These are phyloP conservation scores for Megalops cyprinoides DNA, from an alignment of 2,797 vertebrate genomes.

Conservation along the genomic window DNA sequence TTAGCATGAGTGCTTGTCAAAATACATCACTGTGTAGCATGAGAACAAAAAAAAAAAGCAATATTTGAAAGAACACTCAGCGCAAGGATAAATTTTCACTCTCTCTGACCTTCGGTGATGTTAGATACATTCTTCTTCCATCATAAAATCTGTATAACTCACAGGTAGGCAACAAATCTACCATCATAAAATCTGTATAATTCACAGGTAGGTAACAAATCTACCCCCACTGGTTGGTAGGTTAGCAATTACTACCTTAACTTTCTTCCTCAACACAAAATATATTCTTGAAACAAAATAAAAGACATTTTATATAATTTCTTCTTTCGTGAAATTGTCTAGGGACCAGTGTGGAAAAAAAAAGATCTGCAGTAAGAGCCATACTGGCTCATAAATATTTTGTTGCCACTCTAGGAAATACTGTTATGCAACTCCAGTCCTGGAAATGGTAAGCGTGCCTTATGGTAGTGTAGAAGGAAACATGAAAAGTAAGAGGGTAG, in stretches of 20 bases:
- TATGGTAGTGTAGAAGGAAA: not conserved
- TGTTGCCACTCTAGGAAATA: not conserved
- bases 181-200: not conserved
- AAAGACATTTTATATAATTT: too few species aligned
- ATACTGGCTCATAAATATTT: not conserved
- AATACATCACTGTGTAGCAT: not conserved
- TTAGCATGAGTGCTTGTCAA: conserved; percentile 16
- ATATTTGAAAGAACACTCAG: conserved; percentile 8
- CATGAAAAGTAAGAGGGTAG: not conserved
- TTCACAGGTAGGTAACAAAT: not conserved
- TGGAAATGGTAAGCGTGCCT: not conserved
- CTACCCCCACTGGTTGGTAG: not conserved
- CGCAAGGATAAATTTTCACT: not conserved
- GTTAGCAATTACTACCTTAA: too few species aligned
- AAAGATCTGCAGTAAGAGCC: too few species aligned
- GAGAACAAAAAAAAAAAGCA: not conserved
- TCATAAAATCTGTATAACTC: not conserved
- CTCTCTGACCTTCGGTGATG: not conserved
- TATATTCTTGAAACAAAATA: too few species aligned
- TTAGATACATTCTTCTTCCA: not conserved
- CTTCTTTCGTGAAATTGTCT: too few species aligned
- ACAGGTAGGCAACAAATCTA: not conserved
- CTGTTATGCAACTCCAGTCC: not conserved
- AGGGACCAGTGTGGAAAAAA: too few species aligned
- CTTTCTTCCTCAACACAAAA: too few species aligned